Evolutionary conservation across 92 coral and sea anemone genomes (phyloP).

Genomic region (Pocillopora grandis): DNA sequence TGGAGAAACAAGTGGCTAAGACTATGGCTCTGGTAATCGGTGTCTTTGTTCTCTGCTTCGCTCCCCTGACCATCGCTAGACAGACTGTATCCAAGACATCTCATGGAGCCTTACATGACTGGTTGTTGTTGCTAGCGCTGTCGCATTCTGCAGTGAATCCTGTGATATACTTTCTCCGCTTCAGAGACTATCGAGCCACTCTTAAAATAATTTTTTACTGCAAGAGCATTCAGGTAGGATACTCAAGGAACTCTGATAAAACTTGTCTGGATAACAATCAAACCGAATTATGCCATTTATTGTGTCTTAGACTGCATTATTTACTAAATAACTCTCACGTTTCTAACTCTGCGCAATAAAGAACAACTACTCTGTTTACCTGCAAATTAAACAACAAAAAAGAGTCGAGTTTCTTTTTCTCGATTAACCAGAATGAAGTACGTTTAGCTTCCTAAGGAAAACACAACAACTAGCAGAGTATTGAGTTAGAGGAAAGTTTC

Average conservation of each 20-base stretch:
- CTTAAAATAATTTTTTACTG: not conserved
- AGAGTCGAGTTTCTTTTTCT: too few species aligned
- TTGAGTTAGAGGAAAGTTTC: too few species aligned
- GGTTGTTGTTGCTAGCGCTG: constrained; percentile 37
- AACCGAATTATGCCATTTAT: not conserved
- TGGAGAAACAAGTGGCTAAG: constrained; percentile 36
- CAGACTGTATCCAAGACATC: not conserved
- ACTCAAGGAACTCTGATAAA: not conserved
- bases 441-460: too few species aligned
- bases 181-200: constrained; percentile 23
- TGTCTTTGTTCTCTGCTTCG: constrained; percentile 28
- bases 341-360: too few species aligned
- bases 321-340: too few species aligned
- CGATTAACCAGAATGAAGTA: too few species aligned
- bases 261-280: not conserved
- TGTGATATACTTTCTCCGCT: constrained; percentile 35
- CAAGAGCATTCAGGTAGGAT: not conserved
- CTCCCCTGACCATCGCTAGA: constrained; percentile 34
- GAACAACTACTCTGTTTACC: too few species aligned
- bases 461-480: too few species aligned
- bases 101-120: constrained; percentile 28
- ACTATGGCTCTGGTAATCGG: constrained; percentile 42
- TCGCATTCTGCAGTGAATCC: constrained; percentile 48
- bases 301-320: too few species aligned
- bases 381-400: too few species aligned